Conservation (phyloP, 2,797 vertebrate species). For the Amniataba percoides region DNA sequence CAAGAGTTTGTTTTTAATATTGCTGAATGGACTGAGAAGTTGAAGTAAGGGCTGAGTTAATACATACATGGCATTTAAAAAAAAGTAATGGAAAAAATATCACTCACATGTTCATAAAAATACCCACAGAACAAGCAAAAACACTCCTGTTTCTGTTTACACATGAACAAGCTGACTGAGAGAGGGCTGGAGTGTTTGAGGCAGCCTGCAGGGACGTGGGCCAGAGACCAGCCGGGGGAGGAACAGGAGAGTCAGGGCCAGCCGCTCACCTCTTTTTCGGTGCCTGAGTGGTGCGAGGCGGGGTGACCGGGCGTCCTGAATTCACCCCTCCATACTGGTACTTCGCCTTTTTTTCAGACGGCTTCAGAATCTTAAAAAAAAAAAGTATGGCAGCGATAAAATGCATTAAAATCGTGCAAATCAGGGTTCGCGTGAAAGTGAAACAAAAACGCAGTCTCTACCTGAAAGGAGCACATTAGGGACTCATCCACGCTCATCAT, state of each 20-base stretch:
- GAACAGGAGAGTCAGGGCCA: conserved; percentile 46
- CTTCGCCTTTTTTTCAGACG: conserved; percentile 96
- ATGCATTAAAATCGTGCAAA: background rate
- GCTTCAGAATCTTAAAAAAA: conserved; percentile 90
- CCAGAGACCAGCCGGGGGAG: conserved; percentile 33
- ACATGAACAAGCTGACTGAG: conserved; percentile 68
- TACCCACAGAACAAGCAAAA: conserved; percentile 75
- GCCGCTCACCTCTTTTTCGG: conserved; percentile 93
- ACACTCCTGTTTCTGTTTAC: conserved; percentile 70
- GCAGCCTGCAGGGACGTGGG: conserved; percentile 59
- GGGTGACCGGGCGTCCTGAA: conserved; percentile 93
- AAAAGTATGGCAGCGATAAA: background rate
- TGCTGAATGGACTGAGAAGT: conserved; percentile 57
- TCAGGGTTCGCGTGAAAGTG: background rate
- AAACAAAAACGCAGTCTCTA: conserved; percentile 48
- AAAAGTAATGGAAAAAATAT: conserved; percentile 26
- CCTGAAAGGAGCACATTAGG: conserved; percentile 97
- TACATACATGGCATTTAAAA: conserved; percentile 60
- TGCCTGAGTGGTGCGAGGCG: conserved; percentile 92
- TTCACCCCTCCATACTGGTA: conserved; percentile 95
- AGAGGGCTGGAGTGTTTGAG: conserved; percentile 70
- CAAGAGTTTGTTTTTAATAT: conserved; percentile 58
- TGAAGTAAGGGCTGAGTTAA: conserved; percentile 57
- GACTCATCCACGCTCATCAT: conserved; percentile 98
- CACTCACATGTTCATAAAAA: conserved; percentile 72